Base-by-base conservation (phyloP, 1,140 invertebrate species). In the Ptiloglossa arizonensis region DNA sequence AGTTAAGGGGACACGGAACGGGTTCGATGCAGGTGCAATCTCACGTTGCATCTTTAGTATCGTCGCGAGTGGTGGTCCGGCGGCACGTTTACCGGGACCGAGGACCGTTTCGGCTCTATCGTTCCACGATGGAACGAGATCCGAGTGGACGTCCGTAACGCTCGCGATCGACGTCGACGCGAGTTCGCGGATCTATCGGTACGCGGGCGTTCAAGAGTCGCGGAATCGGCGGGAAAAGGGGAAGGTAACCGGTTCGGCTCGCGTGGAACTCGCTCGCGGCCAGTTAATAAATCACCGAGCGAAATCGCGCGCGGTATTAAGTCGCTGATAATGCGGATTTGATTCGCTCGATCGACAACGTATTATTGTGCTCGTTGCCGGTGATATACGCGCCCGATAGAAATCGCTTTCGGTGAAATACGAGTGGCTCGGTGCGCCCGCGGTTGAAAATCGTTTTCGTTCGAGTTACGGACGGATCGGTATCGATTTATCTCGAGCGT, bases 31-130 rank as follows among this genome's bases (percentile, higher is more conserved):
- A 76, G 35, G 48, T 48, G 68, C 60, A 82, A 83, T 83, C 82
- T 83, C 80, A 79, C 82, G 82, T 83, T 74, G 81, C 76, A 83
- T 83, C 82, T 83, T 83, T 83, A 83, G 77, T 82, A 82, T 83
- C 82, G 81, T 13, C 5, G 19, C 76, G 56, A 77, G 67, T 74
- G 66, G 38, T 50, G 29, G 38, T 57, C 57, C 35, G n/a, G 35
- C 52, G 22, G 29, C 67, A 74, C 46, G 73, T 24, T 74, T 56
- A 35, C 38, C 60, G 27, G 35, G 32, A 60, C 67, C 54, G 17
- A 41, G 57, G 38, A n/a, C 22, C 13, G 22, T 70, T n/a, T 50
- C 17, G 8, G n/a, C 29, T 57, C 64, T 59, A 76, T 69, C 19
- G 54, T 76, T 76, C 32, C 32, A 22, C 63, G 38, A 5, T 0